Conservation (phyloP, 1,140 invertebrate genomes). For the Pseudomyrmex gracilis region DNA sequence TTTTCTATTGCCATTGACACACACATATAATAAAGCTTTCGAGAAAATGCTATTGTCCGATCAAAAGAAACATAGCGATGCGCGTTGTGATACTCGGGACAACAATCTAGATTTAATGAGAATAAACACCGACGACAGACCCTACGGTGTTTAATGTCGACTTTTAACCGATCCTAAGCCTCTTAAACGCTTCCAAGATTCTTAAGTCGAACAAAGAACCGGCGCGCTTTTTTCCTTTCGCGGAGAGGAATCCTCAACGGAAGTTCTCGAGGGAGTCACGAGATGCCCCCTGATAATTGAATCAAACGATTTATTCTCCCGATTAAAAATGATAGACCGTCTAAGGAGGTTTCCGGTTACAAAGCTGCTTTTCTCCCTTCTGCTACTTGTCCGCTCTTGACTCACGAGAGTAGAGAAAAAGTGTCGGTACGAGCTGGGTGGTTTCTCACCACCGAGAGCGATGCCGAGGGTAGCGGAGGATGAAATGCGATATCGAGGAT, state of each 20-base stretch:
- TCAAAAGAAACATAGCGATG: slow-evolving; percentile 12
- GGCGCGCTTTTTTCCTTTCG: slow-evolving; percentile 80
- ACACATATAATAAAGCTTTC: slow-evolving; percentile 1
- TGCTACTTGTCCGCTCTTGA: slow-evolving; percentile 64
- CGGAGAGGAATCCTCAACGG: slow-evolving; percentile 55
- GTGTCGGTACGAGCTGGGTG: slow-evolving; percentile 57
- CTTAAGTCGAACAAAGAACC: slow-evolving; percentile 83
- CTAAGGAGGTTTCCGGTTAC: slow-evolving; percentile 81
- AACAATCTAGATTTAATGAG: slow-evolving; percentile 26
- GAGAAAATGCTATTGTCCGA: not conserved
- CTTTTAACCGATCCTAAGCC: slow-evolving; percentile 84
- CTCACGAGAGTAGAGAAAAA: slow-evolving; percentile 56
- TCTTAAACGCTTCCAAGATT: slow-evolving; percentile 83
- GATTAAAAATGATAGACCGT: slow-evolving; percentile 84
- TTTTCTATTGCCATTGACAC: too few species aligned
- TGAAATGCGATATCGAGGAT: slow-evolving; percentile 72
- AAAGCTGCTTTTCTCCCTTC: slow-evolving; percentile 82
- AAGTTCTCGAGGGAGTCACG: slow-evolving; percentile 71
- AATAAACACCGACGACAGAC: slow-evolving; percentile 42
- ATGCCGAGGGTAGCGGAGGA: slow-evolving; percentile 59
- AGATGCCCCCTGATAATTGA: slow-evolving; percentile 84
- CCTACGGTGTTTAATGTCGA: slow-evolving; percentile 78
- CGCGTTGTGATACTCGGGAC: slow-evolving; percentile 26
- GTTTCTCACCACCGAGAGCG: slow-evolving; percentile 68
- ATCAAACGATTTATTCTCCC: slow-evolving; percentile 86